Conservation (phyloP, 2,888 invertebrate species). For the Microplitis deprimator region DNA sequence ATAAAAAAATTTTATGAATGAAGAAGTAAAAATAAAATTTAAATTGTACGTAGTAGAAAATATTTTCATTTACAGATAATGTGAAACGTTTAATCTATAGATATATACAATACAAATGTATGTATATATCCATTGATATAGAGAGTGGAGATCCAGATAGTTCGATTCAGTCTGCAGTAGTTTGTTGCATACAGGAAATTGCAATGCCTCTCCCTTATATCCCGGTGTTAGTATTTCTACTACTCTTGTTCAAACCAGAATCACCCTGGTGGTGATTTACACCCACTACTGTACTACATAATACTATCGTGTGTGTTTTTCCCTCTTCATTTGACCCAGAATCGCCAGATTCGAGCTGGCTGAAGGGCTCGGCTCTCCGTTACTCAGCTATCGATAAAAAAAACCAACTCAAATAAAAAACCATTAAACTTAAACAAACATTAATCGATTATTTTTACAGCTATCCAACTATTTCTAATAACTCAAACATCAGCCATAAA, state of each 20-base stretch:
- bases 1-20: background rate
- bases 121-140: background rate
- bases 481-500: background rate
- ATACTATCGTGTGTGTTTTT: slow-evolving; percentile 19
- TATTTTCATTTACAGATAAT: background rate
- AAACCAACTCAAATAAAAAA: background rate
- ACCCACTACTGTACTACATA: slow-evolving; percentile 17
- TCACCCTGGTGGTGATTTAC: slow-evolving; percentile 15
- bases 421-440: slow-evolving; percentile 15
- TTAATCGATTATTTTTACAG: slow-evolving; percentile 22
- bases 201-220: slow-evolving; percentile 28
- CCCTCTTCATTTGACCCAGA: slow-evolving; percentile 41
- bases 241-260: slow-evolving; percentile 20
- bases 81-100: background rate
- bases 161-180: slow-evolving; percentile 18
- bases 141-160: slow-evolving; percentile 22
- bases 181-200: slow-evolving; percentile 36
- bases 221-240: slow-evolving; percentile 22
- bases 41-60: background rate
- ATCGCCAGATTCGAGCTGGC: slow-evolving; percentile 16
- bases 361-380: background rate
- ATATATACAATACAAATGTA: background rate
- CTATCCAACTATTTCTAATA: background rate
- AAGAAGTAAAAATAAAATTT: background rate
- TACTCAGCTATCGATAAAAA: slow-evolving; percentile 9